Conservation (phyloP, 1,140 invertebrate species). For the Kradibia gibbosae region DNA sequence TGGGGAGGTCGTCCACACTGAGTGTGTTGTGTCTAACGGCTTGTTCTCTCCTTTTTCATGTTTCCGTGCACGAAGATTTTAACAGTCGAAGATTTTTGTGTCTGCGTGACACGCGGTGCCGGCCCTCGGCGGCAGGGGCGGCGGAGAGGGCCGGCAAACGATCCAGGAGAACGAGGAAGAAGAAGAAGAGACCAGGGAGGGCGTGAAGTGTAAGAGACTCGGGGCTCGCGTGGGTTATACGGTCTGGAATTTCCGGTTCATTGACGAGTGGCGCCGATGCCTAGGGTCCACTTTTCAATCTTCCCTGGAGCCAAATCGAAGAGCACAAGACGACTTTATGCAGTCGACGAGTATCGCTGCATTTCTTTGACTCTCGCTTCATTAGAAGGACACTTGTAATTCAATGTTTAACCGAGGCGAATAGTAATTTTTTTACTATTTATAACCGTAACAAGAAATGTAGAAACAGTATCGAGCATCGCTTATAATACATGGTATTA, state of each 20-base stretch:
- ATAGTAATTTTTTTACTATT: too few species aligned
- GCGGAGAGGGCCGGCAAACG: too few species aligned
- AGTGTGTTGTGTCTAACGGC: conserved; percentile 47
- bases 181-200: neutral
- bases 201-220: neutral
- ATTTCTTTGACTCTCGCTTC: neutral
- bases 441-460: too few species aligned
- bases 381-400: neutral
- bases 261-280: neutral
- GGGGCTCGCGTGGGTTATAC: too few species aligned
- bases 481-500: too few species aligned
- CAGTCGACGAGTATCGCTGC: neutral
- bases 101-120: neutral
- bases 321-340: neutral
- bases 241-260: conserved; percentile 7
- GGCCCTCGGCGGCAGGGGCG: too few species aligned
- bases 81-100: neutral
- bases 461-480: too few species aligned
- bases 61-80: neutral
- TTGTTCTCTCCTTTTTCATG: conserved; percentile 13
- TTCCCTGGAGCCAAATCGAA: neutral
- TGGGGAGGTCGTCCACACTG: conserved; percentile 26
- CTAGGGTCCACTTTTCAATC: neutral
- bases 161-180: too few species aligned
- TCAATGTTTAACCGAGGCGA: too few species aligned